Evolutionary conservation across 1,140 invertebrate species (phyloP), one percentile per base, ranked within the genome.

Genomic region (Anthonomus grandis): DNA sequence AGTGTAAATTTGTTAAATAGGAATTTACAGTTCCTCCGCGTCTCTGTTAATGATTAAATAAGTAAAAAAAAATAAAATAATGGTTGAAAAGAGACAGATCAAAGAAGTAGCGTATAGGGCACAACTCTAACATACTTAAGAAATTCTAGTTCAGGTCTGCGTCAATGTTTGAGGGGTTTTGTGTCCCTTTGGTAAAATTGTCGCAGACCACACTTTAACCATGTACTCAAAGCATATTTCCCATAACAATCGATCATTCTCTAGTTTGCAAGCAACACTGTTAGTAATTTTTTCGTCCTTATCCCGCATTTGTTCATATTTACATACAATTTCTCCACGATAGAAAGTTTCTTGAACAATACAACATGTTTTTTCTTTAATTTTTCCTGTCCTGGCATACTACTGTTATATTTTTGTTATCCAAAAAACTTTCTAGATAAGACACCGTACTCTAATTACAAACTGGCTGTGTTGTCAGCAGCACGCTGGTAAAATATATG

Each of bases 401-500:
- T n/a, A n/a, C n/a, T n/a, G n/a, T n/a, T n/a, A n/a, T n/a, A n/a
- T n/a, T n/a, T n/a, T n/a, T n/a, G n/a, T n/a, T n/a, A n/a, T 41
- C 31, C 25, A 45, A 37, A 22, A 45, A 54, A 45, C 36, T 38
- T 37, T 56, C 31, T n/a, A 24, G 13, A 38, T 31, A n/a, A 47
- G 22, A 31, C 44, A 25, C 23, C 45, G 42, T 12, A 17, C 34
- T 15, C 21, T 21, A 48, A 46, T n/a, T n/a, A n/a, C n/a, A n/a
- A 51, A 51, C 27, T 59, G 61, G 61, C 61, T 63, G 61, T 63
- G 61, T 63, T 63, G 61, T 63, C 57, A 44, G 55, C 44, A 42
- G 55, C 55, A 49, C 60, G 56, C 56, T 48, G 25, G 17, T 50
- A 48, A 48, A 25, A 34, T 31, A 31, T 55, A 45, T 55, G n/a